phyloP scores from a whole-genome alignment of 35 echinoderm and acorn worm genomes.

The Amphiura filiformis region DNA sequence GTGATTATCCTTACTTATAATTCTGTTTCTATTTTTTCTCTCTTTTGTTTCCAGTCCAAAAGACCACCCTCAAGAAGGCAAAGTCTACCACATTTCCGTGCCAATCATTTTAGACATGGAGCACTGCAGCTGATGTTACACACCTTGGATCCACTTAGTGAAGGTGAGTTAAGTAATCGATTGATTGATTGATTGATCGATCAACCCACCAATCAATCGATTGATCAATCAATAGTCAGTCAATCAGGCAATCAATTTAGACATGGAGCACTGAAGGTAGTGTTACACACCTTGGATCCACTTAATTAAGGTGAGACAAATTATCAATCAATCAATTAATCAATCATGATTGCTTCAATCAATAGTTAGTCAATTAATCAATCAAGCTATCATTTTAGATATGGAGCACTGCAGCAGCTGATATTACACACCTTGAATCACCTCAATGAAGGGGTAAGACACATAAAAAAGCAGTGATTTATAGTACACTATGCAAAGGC shows the following conservation, averaged over 20 bases:
- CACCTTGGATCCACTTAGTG: slow-evolving; percentile 94
- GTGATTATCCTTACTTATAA: too few relatives aligned
- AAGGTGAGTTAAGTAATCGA: slow-evolving; percentile 87
- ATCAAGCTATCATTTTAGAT: slow-evolving; percentile 72
- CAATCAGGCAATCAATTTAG: too few relatives aligned
- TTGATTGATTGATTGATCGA: too few relatives aligned
- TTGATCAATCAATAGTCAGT: too few relatives aligned
- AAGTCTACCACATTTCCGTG: slow-evolving; percentile 81
- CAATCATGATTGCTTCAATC: too few relatives aligned
- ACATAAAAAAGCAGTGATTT: too few relatives aligned
- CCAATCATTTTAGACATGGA: slow-evolving; percentile 89
- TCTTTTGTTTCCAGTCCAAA: slow-evolving; percentile 23
- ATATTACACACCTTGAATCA: slow-evolving; percentile 91
- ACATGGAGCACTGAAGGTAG: neutral
- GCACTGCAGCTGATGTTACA: slow-evolving; percentile 94
- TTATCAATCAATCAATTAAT: too few relatives aligned
- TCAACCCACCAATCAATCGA: too few relatives aligned
- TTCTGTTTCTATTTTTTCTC: neutral
- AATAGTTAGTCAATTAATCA: too few relatives aligned
- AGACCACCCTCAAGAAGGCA: slow-evolving; percentile 1
- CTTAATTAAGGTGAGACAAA: neutral
- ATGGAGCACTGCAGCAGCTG: slow-evolving; percentile 88
- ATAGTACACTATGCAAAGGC: too few relatives aligned
- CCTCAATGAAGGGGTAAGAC: slow-evolving; percentile 92
- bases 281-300: neutral